Conservation (phyloP, 1,140 invertebrate species). For the Drepana arcuata region DNA sequence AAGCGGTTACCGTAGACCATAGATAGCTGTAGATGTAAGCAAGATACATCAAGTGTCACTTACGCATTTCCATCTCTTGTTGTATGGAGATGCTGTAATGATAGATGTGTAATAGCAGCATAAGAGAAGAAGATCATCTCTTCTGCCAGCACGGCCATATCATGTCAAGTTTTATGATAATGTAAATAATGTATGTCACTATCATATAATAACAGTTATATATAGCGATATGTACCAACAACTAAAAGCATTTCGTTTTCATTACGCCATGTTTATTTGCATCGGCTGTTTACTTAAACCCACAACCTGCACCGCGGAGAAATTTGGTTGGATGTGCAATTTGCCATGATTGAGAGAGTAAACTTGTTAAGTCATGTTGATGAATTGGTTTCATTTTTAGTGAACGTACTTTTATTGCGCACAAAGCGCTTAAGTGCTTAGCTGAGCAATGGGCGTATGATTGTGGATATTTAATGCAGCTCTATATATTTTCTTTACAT, state of each 20-base stretch:
- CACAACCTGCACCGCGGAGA: slow-evolving; percentile 18
- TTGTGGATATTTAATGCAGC: neutral
- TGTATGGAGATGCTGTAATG: no score
- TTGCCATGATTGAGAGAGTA: slow-evolving; percentile 34
- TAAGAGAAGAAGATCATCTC: no score
- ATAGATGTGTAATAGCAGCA: no score
- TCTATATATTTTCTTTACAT: neutral
- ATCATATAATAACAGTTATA: neutral
- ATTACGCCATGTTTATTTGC: slow-evolving; percentile 30
- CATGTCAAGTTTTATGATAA: neutral
- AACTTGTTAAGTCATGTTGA: slow-evolving; percentile 24
- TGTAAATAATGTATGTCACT: neutral
- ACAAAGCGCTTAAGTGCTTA: no score
- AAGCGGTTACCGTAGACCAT: no score
- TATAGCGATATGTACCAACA: neutral
- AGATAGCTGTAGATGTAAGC: no score
- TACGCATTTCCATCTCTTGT: no score
- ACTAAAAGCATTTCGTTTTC: slow-evolving; percentile 19
- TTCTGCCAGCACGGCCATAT: no score
- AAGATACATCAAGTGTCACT: no score
- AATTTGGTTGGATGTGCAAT: slow-evolving; percentile 24
- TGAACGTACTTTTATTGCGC: neutral
- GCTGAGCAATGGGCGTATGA: no score
- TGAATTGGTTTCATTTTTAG: slow-evolving; percentile 22
- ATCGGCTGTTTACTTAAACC: slow-evolving; percentile 27